Evolutionary conservation across 2,797 vertebrate species (phyloP).

Genomic region (Rallus crepitans): DNA sequence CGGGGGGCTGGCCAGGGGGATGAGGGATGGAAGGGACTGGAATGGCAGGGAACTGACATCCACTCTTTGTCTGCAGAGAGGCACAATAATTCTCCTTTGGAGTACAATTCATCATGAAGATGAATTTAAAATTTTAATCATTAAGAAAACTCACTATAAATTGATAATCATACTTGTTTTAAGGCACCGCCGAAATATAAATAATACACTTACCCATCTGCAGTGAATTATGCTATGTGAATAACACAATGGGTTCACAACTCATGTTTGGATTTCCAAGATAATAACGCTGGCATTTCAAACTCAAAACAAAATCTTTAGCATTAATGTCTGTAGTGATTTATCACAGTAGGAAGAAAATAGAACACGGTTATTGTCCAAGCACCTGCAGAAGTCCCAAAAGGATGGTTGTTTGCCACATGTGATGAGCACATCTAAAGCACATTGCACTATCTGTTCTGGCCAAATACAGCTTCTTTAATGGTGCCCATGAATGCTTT

Average conservation of each 20-base stretch:
- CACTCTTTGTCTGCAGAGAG: background rate
- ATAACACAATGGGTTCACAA: background rate
- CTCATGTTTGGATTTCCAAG: background rate
- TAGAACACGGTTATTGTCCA: background rate
- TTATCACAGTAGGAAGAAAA: background rate
- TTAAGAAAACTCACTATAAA: background rate
- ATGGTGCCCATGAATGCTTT: background rate
- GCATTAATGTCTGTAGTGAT: background rate
- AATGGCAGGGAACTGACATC: background rate
- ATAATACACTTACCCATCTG: background rate
- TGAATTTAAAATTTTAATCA: background rate
- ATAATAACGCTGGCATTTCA: background rate
- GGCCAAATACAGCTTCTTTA: background rate
- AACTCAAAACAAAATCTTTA: background rate
- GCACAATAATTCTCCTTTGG: background rate
- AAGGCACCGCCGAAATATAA: background rate
- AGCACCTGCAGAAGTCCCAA: background rate
- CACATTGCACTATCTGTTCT: background rate
- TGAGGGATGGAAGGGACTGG: background rate
- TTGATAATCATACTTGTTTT: background rate
- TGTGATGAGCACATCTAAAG: background rate
- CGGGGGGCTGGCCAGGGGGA: fast-evolving
- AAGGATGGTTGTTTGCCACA: background rate
- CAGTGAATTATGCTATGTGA: background rate
- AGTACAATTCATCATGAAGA: background rate